A percentile compares a stretch with the other conserved stretches of the same genome.
Conservation (phyloP, 2,113 vertebrate genomes). For the Neopipo cinnamomea region DNA sequence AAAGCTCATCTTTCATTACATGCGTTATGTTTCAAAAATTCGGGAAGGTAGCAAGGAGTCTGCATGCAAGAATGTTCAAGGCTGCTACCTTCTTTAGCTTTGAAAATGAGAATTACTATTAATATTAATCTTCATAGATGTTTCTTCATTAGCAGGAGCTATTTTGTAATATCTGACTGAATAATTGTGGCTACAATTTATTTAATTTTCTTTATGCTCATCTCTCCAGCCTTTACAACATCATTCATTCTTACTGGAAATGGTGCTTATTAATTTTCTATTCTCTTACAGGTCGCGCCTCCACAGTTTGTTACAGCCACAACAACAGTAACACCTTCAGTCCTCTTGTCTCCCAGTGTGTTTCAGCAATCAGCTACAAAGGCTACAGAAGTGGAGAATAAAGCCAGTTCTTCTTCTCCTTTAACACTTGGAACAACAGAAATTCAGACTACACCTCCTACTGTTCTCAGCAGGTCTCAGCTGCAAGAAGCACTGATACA, state of each 20-base stretch:
- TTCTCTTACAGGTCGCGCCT: conserved; percentile 70
- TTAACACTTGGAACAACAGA: conserved; percentile 73
- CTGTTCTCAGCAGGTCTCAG: conserved; percentile 85
- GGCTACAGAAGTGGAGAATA: conserved; percentile 74
- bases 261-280: not conserved
- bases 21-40: not conserved
- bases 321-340: conserved; percentile 72
- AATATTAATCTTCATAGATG: not conserved
- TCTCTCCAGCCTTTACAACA: not conserved
- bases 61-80: not conserved
- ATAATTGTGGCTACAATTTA: not conserved
- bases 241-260: not conserved
- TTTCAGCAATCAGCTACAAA: conserved; percentile 87
- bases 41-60: not conserved
- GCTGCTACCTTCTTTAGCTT: not conserved
- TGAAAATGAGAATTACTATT: not conserved
- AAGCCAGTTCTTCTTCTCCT: conserved; percentile 70
- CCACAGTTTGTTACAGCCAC: conserved; percentile 76
- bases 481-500: conserved; percentile 92
- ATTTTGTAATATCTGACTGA: not conserved
- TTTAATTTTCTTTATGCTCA: not conserved
- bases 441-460: conserved; percentile 61
- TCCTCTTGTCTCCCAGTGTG: conserved; percentile 91
- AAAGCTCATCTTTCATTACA: not conserved
- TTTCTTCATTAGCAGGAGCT: not conserved